Base-by-base conservation (phyloP, 2,888 invertebrate genomes). In the Leptothorax acervorum region DNA sequence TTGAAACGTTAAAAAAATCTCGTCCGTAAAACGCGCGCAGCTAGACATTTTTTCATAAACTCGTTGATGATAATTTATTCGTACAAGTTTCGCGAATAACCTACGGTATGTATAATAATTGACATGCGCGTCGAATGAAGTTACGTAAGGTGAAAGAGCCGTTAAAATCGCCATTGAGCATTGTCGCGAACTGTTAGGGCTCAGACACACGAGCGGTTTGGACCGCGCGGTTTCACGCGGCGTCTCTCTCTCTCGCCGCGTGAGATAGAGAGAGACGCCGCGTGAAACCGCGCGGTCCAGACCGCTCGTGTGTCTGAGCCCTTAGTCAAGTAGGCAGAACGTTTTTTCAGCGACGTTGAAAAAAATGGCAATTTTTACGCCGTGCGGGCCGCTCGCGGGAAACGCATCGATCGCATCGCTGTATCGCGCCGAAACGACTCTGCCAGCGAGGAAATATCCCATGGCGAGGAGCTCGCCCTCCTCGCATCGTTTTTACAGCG, bases 371-470 rank as follows among this genome's bases (percentile, higher is more conserved):
- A 60, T 71, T 45, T 79, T 60, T 71, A n/a, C 73, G 23, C 45
- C 23, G 70, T 11, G n/a, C 55, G 45, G n/a, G 42, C 55, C 73
- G 48, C 57, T 57, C 45, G 35, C 45, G 51, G 15, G 42, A 55
- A 31, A 55, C 55, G 65, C 57, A 79, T 71, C 74, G 79, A 79
- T 71, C 79, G 66, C 57, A 35, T 70, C 45, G 75, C 45, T 11
- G 31, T 45, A 63, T 75, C 70, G 78, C 68, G 68, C 70, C 39
- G 76, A 68, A 84, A 82, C 76, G 83, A 81, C 78, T 87, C 73
- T 55, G 62, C 79, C 55, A 76, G 76, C 73, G 53, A 70, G 81
- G 35, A 78, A 87, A 83, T 83, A 87, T 76, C 76, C 66, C 70
- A 76, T 81, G 39, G 45, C 57, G 55, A 65, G 70, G 42, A 28